Evolutionary conservation across 2,888 invertebrate genomes (phyloP).

Genomic region (Apamea monoglypha): DNA sequence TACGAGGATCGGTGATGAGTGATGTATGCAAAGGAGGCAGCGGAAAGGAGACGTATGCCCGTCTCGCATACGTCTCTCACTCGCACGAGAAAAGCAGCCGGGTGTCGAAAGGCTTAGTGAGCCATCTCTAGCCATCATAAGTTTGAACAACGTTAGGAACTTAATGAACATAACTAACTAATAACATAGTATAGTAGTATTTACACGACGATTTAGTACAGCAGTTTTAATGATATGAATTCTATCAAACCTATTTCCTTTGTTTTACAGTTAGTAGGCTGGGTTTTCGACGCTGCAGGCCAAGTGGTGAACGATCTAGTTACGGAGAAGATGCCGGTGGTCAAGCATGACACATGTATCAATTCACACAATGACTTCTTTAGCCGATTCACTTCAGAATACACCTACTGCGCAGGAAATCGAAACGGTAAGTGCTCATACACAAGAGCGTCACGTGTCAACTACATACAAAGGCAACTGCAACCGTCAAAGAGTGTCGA

Average conservation of each 20-base stretch:
- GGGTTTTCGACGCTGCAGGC: constrained; percentile 90
- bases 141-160: not conserved
- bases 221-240: not conserved
- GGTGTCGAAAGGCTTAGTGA: not conserved
- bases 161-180: no score
- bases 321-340: constrained; percentile 91
- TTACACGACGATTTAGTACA: no score
- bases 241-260: not conserved
- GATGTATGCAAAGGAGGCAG: not conserved
- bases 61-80: not conserved
- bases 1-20: not conserved
- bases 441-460: not conserved
- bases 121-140: no score
- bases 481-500: not conserved
- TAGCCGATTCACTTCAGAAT: constrained; percentile 88
- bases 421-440: constrained; percentile 21
- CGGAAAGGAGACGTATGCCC: not conserved
- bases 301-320: constrained; percentile 89
- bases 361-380: constrained; percentile 91
- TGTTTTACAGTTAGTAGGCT: constrained; percentile 86
- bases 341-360: constrained; percentile 90
- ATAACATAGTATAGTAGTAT: no score
- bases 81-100: not conserved
- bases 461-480: no score
- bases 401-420: constrained; percentile 88